These are phyloP conservation scores for Gymnogyps californianus DNA, from an alignment of 2,113 vertebrate species.

Conservation along the genomic window DNA sequence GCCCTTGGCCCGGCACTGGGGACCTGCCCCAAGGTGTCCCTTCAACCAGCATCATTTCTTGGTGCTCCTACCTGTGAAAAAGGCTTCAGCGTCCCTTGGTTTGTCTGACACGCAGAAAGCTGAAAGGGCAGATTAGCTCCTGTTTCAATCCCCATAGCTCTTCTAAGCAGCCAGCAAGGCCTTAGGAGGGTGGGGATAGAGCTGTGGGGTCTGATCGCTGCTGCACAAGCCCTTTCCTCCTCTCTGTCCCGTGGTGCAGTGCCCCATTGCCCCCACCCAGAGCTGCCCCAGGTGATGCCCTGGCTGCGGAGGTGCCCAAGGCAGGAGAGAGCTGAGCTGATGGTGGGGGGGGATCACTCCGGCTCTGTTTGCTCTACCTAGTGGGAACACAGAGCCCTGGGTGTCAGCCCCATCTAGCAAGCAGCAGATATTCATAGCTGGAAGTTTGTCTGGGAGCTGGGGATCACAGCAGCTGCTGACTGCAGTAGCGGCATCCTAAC, in stretches of 20 bases:
- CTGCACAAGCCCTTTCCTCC: not conserved
- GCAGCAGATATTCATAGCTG: not conserved
- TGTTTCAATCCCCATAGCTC: not conserved
- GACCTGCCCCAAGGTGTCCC: not conserved
- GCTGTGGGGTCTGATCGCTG: not conserved
- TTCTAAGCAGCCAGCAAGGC: not conserved
- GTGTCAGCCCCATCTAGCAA: too few species aligned
- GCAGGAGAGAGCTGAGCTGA: not conserved
- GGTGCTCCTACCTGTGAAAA: not conserved
- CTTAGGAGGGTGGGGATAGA: not conserved
- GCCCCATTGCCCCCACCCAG: not conserved
- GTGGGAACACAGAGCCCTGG: not conserved
- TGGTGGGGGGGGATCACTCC: not conserved
- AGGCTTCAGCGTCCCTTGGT: not conserved
- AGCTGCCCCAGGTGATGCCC: not conserved
- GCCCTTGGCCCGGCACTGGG: not conserved
- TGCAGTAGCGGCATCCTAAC: not conserved
- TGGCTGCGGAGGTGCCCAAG: not conserved
- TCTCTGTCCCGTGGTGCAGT: fast-evolving
- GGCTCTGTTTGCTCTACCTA: not conserved
- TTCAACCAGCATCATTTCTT: not conserved
- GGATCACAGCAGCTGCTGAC: not conserved
- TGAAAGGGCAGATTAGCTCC: not conserved
- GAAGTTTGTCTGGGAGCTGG: not conserved
- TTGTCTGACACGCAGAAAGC: not conserved